phyloP scores from a whole-genome alignment of 2,888 invertebrate genomes.

The Epirrhoe tristata region DNA sequence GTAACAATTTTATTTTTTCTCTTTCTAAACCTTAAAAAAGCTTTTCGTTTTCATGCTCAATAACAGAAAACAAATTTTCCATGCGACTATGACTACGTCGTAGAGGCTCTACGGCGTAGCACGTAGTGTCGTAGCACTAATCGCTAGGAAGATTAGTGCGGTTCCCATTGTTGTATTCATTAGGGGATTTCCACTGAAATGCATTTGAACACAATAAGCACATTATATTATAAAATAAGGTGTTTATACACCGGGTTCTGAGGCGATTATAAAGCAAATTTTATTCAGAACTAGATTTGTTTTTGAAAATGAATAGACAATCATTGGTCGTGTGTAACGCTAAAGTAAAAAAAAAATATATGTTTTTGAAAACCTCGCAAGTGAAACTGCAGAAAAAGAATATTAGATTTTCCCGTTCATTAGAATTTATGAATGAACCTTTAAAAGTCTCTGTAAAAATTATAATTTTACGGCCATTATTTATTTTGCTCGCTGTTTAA shows the following conservation, averaged over 20 bases:
- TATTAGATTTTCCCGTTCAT: no score
- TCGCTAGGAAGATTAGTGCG: slow-evolving; percentile 71
- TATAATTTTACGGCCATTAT: slow-evolving; percentile 16
- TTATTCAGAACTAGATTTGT: no score
- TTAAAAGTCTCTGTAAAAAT: slow-evolving; percentile 2
- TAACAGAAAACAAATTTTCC: background rate
- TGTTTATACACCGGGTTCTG: background rate
- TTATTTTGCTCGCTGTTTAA: slow-evolving; percentile 28
- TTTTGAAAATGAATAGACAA: no score
- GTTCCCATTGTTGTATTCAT: slow-evolving; percentile 53
- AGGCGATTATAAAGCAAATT: no score
- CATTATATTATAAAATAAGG: background rate
- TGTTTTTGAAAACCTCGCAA: no score
- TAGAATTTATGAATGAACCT: no score
- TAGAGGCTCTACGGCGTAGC: slow-evolving; percentile 35
- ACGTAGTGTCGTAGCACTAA: slow-evolving; percentile 63
- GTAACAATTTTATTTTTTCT: background rate
- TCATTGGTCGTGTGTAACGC: no score
- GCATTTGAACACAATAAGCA: slow-evolving; percentile 33
- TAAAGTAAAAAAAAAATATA: no score
- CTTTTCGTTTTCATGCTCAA: background rate
- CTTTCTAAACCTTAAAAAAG: background rate
- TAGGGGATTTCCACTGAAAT: slow-evolving; percentile 43
- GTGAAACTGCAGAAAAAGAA: no score
- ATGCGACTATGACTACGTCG: slow-evolving; percentile 15